phyloP scores from a whole-genome alignment of 2,113 vertebrate species.

The Ammodytes marinus region DNA sequence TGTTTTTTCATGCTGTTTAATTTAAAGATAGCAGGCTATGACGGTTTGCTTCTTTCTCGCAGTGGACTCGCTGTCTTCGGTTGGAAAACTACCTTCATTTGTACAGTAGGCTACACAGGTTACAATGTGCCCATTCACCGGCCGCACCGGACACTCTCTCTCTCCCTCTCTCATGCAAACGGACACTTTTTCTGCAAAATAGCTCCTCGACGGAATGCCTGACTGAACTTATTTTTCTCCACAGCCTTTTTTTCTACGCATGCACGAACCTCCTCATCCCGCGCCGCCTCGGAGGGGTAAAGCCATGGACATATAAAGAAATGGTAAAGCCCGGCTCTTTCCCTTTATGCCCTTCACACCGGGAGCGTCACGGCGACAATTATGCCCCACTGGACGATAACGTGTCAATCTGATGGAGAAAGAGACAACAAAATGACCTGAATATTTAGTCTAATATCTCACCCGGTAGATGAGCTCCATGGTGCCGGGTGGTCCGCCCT shows the following conservation, averaged over 20 bases:
- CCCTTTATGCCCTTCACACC: slow-evolving; percentile 28
- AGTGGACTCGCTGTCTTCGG: not conserved
- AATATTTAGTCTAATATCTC: not conserved
- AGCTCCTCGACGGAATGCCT: not conserved
- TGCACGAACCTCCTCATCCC: not conserved
- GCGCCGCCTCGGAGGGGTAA: not conserved
- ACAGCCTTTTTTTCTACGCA: not conserved
- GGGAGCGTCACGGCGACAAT: slow-evolving; percentile 31
- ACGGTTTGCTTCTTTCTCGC: not conserved
- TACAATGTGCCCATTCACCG: slow-evolving; percentile 60
- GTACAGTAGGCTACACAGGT: slow-evolving; percentile 21
- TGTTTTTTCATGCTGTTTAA: not conserved
- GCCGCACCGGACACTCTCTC: not conserved
- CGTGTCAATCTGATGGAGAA: not conserved
- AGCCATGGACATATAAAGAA: no score
- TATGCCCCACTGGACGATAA: not conserved
- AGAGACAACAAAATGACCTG: not conserved
- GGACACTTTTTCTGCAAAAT: slow-evolving; percentile 1
- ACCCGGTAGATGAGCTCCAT: slow-evolving; percentile 58
- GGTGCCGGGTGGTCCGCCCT: slow-evolving; percentile 2
- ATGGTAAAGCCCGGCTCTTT: slow-evolving; percentile 22
- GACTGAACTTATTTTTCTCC: not conserved
- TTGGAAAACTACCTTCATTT: slow-evolving; percentile 47
- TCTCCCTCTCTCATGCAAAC: not conserved
- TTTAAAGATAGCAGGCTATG: not conserved